Evolutionary conservation across 2,888 invertebrate species (phyloP).

Genomic region (Meliscaeva auricollis): DNA sequence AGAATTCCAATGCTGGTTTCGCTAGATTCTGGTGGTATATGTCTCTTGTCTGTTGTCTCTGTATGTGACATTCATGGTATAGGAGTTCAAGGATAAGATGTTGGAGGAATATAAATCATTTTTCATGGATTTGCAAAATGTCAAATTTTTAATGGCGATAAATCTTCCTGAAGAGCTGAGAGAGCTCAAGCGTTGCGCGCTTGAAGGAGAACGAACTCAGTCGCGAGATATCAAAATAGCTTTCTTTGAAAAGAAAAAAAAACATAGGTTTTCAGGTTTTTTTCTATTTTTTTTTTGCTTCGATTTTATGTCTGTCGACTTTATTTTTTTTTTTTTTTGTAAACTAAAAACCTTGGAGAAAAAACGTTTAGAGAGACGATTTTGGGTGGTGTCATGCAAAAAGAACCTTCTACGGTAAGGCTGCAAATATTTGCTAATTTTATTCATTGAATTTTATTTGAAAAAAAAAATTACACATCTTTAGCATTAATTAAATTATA

Average conservation of each 20-base stretch:
- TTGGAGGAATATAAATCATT: conserved; percentile 61
- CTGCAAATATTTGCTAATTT: no score
- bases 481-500: conserved; percentile 22
- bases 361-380: no score
- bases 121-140: conserved; percentile 68
- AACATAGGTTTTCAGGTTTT: neutral
- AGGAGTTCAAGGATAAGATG: conserved; percentile 64
- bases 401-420: no score
- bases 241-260: neutral
- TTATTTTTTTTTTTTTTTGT: neutral
- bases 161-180: conserved; percentile 40
- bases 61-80: conserved; percentile 45
- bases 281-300: conserved; percentile 1
- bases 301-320: neutral
- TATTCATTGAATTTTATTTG: no score
- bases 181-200: conserved; percentile 33
- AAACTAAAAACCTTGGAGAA: neutral
- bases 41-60: conserved; percentile 17
- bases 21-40: neutral
- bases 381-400: no score
- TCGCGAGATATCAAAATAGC: conserved; percentile 12
- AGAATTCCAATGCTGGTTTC: conserved; percentile 18
- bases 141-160: conserved; percentile 72
- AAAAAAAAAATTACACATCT: conserved; percentile 1
- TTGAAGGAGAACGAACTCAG: conserved; percentile 7